These are phyloP conservation scores for Taenioides sp. DNA, from an alignment of 2,797 vertebrate species.

Conservation along the genomic window DNA sequence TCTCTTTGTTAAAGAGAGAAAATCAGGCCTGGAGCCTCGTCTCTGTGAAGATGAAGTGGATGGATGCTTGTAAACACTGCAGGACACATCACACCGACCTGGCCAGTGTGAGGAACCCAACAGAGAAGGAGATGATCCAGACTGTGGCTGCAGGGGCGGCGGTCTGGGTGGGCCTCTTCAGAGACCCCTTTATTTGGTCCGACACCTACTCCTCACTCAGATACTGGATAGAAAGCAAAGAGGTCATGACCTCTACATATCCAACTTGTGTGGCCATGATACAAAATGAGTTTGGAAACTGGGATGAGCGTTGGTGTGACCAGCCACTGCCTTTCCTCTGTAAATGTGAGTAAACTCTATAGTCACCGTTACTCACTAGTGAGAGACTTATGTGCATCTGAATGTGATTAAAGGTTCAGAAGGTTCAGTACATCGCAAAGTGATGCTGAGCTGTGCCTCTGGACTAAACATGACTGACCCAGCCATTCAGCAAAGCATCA, in stretches of 20 bases:
- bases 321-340: conserved; percentile 17
- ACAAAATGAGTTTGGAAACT: conserved; percentile 9
- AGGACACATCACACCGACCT: conserved; percentile 23
- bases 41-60: rapidly evolving
- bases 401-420: not conserved
- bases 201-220: conserved; percentile 28
- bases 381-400: not conserved
- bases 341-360: conserved; percentile 8
- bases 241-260: rapidly evolving
- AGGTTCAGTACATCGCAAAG: not conserved
- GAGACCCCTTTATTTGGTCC: conserved; percentile 31
- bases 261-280: not conserved
- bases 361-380: not conserved
- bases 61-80: conserved; percentile 3
- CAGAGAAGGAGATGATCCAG: conserved; percentile 3
- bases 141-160: rapidly evolving
- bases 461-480: not conserved
- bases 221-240: not conserved
- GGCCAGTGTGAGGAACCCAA: conserved; percentile 28
- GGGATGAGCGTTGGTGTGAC: conserved; percentile 8
- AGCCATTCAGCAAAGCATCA: not conserved
- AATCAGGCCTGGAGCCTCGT: not conserved
- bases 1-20: not conserved
- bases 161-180: conserved; percentile 30
- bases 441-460: not conserved